Evolutionary conservation across 2,888 invertebrate species (phyloP), one percentile per base, ranked within the genome.

Genomic region (Hydropsyche betteni): DNA sequence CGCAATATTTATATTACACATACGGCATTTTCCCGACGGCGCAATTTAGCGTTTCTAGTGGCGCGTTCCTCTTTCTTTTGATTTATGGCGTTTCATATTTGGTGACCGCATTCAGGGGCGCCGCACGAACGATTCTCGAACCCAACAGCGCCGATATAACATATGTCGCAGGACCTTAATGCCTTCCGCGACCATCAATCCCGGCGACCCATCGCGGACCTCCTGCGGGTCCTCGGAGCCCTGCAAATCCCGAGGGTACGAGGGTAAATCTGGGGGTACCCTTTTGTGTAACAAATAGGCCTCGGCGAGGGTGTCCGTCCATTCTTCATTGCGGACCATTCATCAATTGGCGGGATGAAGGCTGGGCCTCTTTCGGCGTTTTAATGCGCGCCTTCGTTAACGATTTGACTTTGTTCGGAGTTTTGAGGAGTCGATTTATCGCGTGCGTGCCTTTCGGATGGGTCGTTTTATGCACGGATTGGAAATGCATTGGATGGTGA

Each of bases 301-400:
- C 64, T n/a, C 34, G 24, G n/a, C 64, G 34, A 64, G 34, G 36
- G 36, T 36, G n/a, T 33, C 38, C n/a, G 71, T 61, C 69, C 55
- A 64, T 70, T 75, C 75, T 69, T 75, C 69, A 69, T 12, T 38
- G 58, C n/a, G 7, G 24, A 33, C 72, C 72, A 50, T 69, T 68
- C 75, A 75, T 75, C 75, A 75, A 55, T 75, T 72, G 58, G 14
- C 58, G 16, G 8, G 24, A 16, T 16, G 14, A 16, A 24, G n/a
- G 24, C 58, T n/a, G 8, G 14, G 58, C 16, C 58, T 4, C 8
- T 8, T 8, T n/a, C n/a, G n/a, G n/a, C n/a, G n/a, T n/a, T n/a
- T 58, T 58, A 16, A 58, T 58, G 8, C 14, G 8, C 2, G 0
- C 14, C 8, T 24, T 58, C 58, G 24, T 53, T 24, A 24, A 24